Percentiles rank a stretch among this genome's conserved stretches.
phyloP scores from a whole-genome alignment of 2,888 invertebrate species.

The Rhagophthalmus giganteus region DNA sequence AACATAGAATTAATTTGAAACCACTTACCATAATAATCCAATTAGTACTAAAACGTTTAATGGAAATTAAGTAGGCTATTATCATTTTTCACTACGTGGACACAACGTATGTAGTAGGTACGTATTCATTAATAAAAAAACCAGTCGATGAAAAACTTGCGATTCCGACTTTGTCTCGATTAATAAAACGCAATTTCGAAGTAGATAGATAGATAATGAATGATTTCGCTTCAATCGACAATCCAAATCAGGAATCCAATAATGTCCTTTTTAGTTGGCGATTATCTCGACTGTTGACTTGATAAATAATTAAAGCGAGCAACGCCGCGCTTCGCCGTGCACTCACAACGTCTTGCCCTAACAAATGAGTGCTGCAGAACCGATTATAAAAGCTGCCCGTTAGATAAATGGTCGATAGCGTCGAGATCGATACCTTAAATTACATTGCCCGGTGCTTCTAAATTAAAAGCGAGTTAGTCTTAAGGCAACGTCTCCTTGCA shows the following conservation, averaged over 20 bases:
- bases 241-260: constrained; percentile 19
- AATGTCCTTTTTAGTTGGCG: constrained; percentile 11
- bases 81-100: background rate
- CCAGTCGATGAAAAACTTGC: too few relatives aligned
- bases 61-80: too few relatives aligned
- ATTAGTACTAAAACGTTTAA: too few relatives aligned
- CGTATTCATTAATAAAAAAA: too few relatives aligned
- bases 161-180: too few relatives aligned
- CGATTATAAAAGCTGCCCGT: constrained; percentile 50
- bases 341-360: constrained; percentile 29
- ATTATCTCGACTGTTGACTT: constrained; percentile 22
- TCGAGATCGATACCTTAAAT: constrained; percentile 53
- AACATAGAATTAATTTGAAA: too few relatives aligned
- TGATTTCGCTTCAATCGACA: background rate
- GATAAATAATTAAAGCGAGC: constrained; percentile 29
- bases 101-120: background rate
- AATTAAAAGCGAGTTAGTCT: constrained; percentile 53
- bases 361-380: constrained; percentile 50
- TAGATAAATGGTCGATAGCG: constrained; percentile 52
- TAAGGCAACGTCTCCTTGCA: constrained; percentile 45
- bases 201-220: too few relatives aligned
- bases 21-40: too few relatives aligned
- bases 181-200: too few relatives aligned
- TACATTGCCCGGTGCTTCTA: constrained; percentile 52
- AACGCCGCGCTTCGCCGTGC: constrained; percentile 12